phyloP scores from a whole-genome alignment of 2,113 vertebrate species.

The Alectura lathami region DNA sequence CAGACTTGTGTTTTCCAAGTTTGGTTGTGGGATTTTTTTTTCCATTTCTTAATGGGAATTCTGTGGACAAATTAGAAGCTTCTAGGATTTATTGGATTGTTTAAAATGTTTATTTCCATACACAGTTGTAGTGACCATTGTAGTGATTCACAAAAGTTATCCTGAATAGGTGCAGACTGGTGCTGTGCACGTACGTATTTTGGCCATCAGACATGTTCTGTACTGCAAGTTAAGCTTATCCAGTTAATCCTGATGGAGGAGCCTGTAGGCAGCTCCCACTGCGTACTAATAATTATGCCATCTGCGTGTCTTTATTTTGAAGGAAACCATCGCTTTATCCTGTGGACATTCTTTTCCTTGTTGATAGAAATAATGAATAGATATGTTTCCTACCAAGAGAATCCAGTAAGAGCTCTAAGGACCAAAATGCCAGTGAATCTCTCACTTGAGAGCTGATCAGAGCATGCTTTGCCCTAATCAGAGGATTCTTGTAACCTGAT shows the following conservation, averaged over 20 bases:
- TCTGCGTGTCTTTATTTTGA: not conserved
- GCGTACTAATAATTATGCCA: not conserved
- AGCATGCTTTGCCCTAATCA: not conserved
- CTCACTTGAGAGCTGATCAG: not conserved
- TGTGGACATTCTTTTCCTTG: not conserved
- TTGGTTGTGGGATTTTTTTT: not conserved
- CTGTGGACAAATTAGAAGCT: not conserved
- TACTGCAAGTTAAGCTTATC: not conserved
- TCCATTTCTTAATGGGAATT: not conserved
- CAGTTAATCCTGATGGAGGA: not conserved
- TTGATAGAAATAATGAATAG: not conserved
- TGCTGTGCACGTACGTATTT: rapidly evolving
- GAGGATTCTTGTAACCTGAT: not conserved
- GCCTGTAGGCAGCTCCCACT: not conserved
- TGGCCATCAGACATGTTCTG: not conserved
- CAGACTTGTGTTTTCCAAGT: not conserved
- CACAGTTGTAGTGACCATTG: not conserved
- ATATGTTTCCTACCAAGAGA: not conserved
- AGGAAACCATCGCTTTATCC: not conserved
- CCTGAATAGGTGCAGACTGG: not conserved
- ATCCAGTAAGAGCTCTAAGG: not conserved
- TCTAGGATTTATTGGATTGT: not conserved
- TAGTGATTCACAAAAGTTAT: not conserved
- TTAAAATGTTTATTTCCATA: not conserved
- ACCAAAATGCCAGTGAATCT: not conserved